These are phyloP conservation scores for Elymnias hypermnestra DNA, from an alignment of 1,140 invertebrate species.

Conservation along the genomic window DNA sequence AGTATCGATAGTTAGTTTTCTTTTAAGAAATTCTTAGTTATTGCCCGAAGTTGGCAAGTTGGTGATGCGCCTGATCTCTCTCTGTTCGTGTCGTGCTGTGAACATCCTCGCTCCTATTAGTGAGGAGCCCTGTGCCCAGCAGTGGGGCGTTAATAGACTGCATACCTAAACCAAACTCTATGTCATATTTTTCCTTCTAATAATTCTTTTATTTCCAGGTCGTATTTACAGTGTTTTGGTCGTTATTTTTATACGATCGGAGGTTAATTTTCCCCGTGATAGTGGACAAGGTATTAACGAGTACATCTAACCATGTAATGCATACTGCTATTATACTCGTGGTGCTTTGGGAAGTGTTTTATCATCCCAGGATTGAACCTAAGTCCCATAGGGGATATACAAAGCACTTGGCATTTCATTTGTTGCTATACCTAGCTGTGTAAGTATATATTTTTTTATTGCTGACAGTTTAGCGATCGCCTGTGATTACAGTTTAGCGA, in stretches of 20 bases:
- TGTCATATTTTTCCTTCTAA: no score
- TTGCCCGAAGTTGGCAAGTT: no score
- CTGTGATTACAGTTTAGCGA: no score
- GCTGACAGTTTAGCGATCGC: no score
- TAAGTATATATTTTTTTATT: conserved; percentile 28
- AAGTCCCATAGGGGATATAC: conserved; percentile 33
- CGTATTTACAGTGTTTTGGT: conserved; percentile 36
- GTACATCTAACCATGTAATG: conserved; percentile 43
- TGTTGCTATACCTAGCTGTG: conserved; percentile 33
- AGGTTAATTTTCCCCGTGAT: conserved; percentile 35
- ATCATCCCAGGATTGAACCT: conserved; percentile 27
- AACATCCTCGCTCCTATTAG: no score
- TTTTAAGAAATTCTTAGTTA: no score
- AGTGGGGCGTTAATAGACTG: no score
- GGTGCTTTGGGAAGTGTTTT: conserved; percentile 33
- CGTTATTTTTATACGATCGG: conserved; percentile 38
- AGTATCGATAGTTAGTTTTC: no score
- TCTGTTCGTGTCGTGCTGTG: no score
- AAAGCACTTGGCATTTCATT: conserved; percentile 23
- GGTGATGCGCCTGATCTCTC: no score
- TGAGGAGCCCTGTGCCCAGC: no score
- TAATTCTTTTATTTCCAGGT: conserved; percentile 16
- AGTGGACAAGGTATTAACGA: conserved; percentile 31
- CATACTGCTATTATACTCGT: conserved; percentile 43
- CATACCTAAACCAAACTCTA: no score